Base-by-base conservation (phyloP, 2,113 vertebrate genomes). In the Lutjanus erythropterus region DNA sequence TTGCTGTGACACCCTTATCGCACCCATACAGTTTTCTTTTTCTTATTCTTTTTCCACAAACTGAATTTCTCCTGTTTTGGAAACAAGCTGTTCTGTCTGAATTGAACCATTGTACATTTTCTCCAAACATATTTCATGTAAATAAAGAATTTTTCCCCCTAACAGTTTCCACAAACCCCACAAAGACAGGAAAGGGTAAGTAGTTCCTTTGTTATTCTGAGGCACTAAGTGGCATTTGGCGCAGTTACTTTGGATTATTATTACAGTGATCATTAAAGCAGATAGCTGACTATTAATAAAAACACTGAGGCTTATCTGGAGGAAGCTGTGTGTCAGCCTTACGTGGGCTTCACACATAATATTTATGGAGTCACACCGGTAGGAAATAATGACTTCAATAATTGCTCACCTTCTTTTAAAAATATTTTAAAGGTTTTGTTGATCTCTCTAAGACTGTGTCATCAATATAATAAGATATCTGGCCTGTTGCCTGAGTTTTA, bases 221-320 rank as follows among this genome's bases (percentile, higher is more conserved):
- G 33, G 7, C 21, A 35, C 23, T 31, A n/a, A n/a, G 21, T 37
- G 39, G 21, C 19, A 41, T 58, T 71, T 46, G 46, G 27, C 31
- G n/a, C 21, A 37, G 59, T 70, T 62, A 61, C 70, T 42, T 21
- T 10, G 9, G 9, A 42, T 21, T 42, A 4, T 60, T 64, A 79
- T 79, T 49, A 42, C 33, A 33, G 3, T 41, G 27, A 14, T 15
- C 14, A 58, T 65, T 46, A 88, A 74, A 71, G 14, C 60, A 72
- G 66, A 86, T 60, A 21, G 53, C 49, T 14, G 21, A 53, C 15
- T 19, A 1, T 37, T 55, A 47, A 44, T 68, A 9, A 73, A 65
- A 76, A 76, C 42, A 53, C 1, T 1, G 15, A 35, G 14, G 60
- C 49, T 86, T 83, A 82, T 87, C 59, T 75, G 59, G 27, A 50